Evolutionary conservation across 2,113 vertebrate species (phyloP), one percentile per base, ranked within the genome.

Genomic region (Oenanthe oenanthe): DNA sequence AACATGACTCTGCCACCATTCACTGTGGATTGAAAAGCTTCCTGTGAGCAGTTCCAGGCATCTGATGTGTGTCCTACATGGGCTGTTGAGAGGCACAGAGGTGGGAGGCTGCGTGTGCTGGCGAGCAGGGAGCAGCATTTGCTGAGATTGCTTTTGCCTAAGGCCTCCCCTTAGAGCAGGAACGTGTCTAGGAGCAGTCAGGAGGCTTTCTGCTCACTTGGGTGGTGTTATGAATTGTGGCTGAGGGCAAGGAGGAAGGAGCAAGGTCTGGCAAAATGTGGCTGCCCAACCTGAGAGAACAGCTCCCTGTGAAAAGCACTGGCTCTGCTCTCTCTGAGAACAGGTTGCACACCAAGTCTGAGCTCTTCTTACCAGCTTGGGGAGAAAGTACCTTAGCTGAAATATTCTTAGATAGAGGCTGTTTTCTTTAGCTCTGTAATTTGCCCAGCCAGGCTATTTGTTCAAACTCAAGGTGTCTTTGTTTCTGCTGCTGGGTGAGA

Each of bases 241-340:
- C 67, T 67, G 29, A 85, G 50, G 29, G 56, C 38, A 51, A 47
- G 34, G 31, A 83, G 83, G 51, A 76, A 88, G 36, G 21, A 88
- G 14, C 16, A 56, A 60, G 13, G 34, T 61, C 45, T 61, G 58
- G 51, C 13, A 61, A 90, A 76, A 57, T 8, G 50, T 22, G 19
- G 16, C 54, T 6, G 2, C 38, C 18, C 6, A 67, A 57, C 17
- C 38, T 54, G 71, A 80, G 54, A 21, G 58, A 57, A 38, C 9
- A 85, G 34, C 13, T 32, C 40, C 10, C 26, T 2, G 2, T 6
- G 45, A 54, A 75, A 60, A 0, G 0, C 15, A 17, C 48, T 83
- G n/a, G 47, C 26, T 45, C 31, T 58, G 67, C 34, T n/a, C 9
- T 36, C 36, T 58, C 9, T 81, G 68, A 86, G 34, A 91, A 67